phyloP scores from a whole-genome alignment of 1,140 invertebrate genomes.

The Bombus turneri region DNA sequence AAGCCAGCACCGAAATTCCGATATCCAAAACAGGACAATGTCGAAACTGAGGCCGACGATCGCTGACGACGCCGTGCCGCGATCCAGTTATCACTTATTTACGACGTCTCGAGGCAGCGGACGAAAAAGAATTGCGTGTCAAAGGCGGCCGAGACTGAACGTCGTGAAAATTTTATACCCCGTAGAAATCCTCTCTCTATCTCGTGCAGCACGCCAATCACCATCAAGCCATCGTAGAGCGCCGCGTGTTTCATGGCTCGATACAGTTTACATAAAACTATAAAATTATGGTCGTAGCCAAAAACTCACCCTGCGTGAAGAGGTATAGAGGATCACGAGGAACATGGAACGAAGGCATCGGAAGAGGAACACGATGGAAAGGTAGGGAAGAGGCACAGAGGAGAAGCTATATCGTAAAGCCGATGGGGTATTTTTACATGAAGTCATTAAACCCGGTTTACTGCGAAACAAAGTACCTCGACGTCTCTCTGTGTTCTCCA shows the following conservation, averaged over 20 bases:
- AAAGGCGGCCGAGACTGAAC: conserved; percentile 58
- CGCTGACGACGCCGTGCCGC: neutral
- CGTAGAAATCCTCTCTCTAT: conserved; percentile 54
- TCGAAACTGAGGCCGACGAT: neutral
- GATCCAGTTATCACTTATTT: conserved; percentile 63
- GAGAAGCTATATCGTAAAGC: conserved; percentile 71
- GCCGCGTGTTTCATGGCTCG: conserved; percentile 72
- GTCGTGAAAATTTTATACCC: conserved; percentile 69
- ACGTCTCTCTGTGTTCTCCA: neutral
- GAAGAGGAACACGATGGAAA: neutral
- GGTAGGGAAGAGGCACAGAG: neutral
- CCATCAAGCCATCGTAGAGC: conserved; percentile 73
- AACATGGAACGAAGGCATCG: neutral
- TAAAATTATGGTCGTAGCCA: conserved; percentile 75
- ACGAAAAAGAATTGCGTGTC: conserved; percentile 68
- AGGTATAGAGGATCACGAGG: conserved; percentile 8
- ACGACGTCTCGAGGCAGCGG: conserved; percentile 46
- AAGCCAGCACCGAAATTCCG: neutral
- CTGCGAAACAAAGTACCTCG: conserved; percentile 67
- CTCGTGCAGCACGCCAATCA: conserved; percentile 73
- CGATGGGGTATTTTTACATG: conserved; percentile 76
- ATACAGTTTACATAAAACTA: conserved; percentile 80
- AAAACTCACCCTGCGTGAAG: conserved; percentile 49
- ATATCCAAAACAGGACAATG: no score
- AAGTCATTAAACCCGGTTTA: conserved; percentile 72